phyloP scores from a whole-genome alignment of 1,140 invertebrate species.

The Archegozetes longisetosus region DNA sequence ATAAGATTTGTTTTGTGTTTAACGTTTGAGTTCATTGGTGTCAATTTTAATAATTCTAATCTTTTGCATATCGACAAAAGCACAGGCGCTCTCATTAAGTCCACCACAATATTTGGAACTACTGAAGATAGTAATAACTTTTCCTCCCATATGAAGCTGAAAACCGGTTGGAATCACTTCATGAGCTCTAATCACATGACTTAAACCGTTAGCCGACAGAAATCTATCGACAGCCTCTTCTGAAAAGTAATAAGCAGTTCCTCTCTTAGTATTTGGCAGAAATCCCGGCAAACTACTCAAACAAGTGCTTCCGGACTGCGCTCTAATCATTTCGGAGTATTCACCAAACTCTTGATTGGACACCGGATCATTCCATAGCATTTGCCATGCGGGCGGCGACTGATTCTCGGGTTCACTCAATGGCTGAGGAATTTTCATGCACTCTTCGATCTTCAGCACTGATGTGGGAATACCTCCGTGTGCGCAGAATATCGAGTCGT shows the following conservation, averaged over 20 bases:
- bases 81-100: slow-evolving; percentile 46
- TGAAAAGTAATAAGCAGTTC: slow-evolving; percentile 53
- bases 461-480: slow-evolving; percentile 56
- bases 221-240: slow-evolving; percentile 46
- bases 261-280: slow-evolving; percentile 44
- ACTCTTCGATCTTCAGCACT: slow-evolving; percentile 31
- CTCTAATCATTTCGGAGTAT: slow-evolving; percentile 8
- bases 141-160: slow-evolving; percentile 38
- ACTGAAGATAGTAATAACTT: slow-evolving; percentile 48
- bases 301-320: slow-evolving; percentile 8
- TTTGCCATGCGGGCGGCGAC: slow-evolving; percentile 51
- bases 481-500: slow-evolving; percentile 47
- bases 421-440: slow-evolving; percentile 45
- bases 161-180: slow-evolving; percentile 37
- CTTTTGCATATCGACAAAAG: slow-evolving; percentile 39
- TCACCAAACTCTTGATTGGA: slow-evolving; percentile 9
- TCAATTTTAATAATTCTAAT: slow-evolving; percentile 40
- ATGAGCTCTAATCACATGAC: slow-evolving; percentile 52
- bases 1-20: too few relatives aligned
- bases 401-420: slow-evolving; percentile 43
- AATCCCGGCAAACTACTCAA: slow-evolving; percentile 37
- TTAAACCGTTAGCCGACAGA: slow-evolving; percentile 41
- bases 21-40: too few relatives aligned
- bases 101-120: slow-evolving; percentile 48
- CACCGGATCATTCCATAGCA: slow-evolving; percentile 60